Evolutionary conservation across 1,140 invertebrate species (phyloP), one percentile per base, ranked within the genome.

Genomic region (Sinella curviseta): DNA sequence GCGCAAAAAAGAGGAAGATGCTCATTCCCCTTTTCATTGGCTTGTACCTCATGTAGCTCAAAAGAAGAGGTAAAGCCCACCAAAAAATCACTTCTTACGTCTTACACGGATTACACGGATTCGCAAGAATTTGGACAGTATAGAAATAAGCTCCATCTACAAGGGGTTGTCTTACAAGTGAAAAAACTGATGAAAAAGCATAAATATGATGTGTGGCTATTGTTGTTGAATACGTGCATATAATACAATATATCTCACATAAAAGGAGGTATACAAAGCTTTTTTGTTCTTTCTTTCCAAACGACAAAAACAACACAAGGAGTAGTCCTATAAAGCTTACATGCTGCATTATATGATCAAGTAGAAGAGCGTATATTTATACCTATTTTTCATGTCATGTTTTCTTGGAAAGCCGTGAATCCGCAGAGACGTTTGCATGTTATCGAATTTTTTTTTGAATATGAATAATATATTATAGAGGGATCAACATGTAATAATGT

Each of bases 131-230:
- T 60, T 60, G 57, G 24, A 26, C 57, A n/a, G 12, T 14, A 17
- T n/a, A n/a, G 14, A 8, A 60, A 60, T 3, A 17, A 16, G 57
- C 57, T 60, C 57, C 57, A 17, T 14, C 57, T 60, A 60, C 57
- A 60, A 60, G 57, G 57, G 57, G 57, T 60, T 60, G 57, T 60
- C 57, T 60, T 60, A 3, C 57, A 60, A 12, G 39, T 48, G 39
- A 48, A 48, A 48, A 60, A 60, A 60, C 8, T 60, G 8, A 48
- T 48, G 39, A 48, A 48, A 48, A 48, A 48, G 39, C 39, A 8
- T 20, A 48, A 48, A 48, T 48, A 8, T 48, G 39, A 12, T 48
- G 39, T 20, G 20, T 48, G 39, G 39, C n/a, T n/a, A 48, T 48
- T 8, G 39, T 48, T 12, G 39, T 48, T 48, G 39, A 12, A 48